Conservation (phyloP, 2,113 vertebrate genomes). For the Grantiella picta region DNA sequence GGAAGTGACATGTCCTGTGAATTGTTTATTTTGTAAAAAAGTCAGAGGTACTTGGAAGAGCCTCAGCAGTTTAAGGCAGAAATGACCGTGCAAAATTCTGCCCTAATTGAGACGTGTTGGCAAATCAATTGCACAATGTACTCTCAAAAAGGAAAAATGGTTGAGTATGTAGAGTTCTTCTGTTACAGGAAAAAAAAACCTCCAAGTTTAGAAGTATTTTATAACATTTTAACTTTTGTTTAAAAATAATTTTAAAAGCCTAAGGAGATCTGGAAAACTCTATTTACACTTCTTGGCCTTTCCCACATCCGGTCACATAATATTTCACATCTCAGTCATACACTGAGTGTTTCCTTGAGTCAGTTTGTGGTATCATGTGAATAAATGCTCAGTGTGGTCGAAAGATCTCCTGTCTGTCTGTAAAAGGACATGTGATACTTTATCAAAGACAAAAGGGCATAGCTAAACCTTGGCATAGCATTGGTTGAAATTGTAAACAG, state of each 20-base stretch:
- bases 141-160: not conserved
- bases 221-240: not conserved
- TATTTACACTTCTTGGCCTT: not conserved
- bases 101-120: not conserved
- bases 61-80: not conserved
- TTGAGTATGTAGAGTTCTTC: not conserved
- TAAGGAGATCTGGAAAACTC: not conserved
- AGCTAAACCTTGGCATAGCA: not conserved
- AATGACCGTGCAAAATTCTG: not conserved
- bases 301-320: not conserved
- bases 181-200: not conserved
- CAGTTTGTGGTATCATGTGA: not conserved
- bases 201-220: not conserved
- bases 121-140: not conserved
- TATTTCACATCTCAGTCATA: not conserved
- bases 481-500: not conserved
- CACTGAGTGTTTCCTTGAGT: not conserved
- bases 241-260: not conserved
- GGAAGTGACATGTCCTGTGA: not conserved
- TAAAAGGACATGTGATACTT: not conserved
- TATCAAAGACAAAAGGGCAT: not conserved
- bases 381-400: not conserved
- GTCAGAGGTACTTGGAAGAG: not conserved
- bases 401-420: not conserved
- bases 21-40: not conserved